Evolutionary conservation across 1,140 invertebrate genomes (phyloP).

Genomic region (Vanessa tameamea): DNA sequence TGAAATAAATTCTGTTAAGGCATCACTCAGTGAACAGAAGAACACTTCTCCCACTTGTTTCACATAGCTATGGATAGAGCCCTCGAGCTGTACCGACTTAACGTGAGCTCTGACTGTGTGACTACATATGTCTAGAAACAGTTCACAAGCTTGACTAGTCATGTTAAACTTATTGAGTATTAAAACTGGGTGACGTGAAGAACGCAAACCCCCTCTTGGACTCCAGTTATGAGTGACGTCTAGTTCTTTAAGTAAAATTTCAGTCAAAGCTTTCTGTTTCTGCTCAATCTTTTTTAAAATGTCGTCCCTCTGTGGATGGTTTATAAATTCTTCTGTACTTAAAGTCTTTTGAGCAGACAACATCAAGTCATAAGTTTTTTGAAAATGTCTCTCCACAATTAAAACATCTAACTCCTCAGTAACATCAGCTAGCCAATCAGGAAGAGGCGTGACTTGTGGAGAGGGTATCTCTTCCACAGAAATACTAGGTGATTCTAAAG

Average conservation of each 20-base stretch:
- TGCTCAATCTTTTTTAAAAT: constrained; percentile 84
- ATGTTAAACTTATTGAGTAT: constrained; percentile 93
- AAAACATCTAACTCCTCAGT: constrained; percentile 97
- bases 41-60: constrained; percentile 92
- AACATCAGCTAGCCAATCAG: constrained; percentile 95
- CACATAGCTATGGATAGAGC: constrained; percentile 92
- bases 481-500: constrained; percentile 73
- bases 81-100: constrained; percentile 93
- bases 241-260: constrained; percentile 93
- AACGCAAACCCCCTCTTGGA: constrained; percentile 94
- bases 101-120: constrained; percentile 91
- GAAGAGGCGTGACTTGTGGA: constrained; percentile 82
- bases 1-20: constrained; percentile 91
- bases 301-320: constrained; percentile 65
- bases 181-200: constrained; percentile 91
- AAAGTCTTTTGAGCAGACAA: constrained; percentile 80
- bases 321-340: constrained; percentile 73
- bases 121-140: constrained; percentile 93
- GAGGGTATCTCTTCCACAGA: constrained; percentile 79
- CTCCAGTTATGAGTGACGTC: constrained; percentile 93
- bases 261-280: constrained; percentile 88
- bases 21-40: constrained; percentile 93
- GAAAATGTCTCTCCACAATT: constrained; percentile 98
- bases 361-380: constrained; percentile 94
- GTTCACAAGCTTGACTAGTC: constrained; percentile 89